Evolutionary conservation across 92 coral and sea anemone genomes (phyloP).

Genomic region (Blastomussa wellsi): DNA sequence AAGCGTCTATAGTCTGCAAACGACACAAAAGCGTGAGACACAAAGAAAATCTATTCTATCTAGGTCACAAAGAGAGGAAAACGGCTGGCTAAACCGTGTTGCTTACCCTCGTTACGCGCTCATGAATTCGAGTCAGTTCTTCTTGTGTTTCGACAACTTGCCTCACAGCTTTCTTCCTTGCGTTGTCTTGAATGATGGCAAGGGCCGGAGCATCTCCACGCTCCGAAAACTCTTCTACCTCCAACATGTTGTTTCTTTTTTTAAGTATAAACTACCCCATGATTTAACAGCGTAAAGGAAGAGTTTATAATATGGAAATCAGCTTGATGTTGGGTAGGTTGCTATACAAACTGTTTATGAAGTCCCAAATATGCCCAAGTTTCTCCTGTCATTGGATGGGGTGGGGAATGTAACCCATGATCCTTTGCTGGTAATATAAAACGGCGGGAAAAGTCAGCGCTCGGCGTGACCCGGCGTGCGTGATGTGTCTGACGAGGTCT

Average conservation of each 20-base stretch:
- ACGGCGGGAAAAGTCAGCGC: not conserved
- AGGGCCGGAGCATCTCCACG: constrained; percentile 94
- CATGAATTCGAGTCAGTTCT: constrained; percentile 77
- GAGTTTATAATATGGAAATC: constrained; percentile 24
- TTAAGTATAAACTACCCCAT: constrained; percentile 33
- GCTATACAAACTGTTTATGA: constrained; percentile 42
- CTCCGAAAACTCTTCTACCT: constrained; percentile 48
- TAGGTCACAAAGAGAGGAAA: not conserved
- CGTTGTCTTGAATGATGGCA: constrained; percentile 82
- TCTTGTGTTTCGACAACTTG: constrained; percentile 87
- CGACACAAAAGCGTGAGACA: not conserved
- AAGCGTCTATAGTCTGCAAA: constrained; percentile 87
- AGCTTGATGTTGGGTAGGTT: constrained; percentile 33
- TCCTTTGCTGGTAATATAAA: constrained; percentile 1
- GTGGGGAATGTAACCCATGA: constrained; percentile 15
- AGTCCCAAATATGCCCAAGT: not conserved
- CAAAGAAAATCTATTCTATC: not conserved
- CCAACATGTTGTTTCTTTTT: constrained; percentile 22
- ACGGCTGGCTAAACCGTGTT: not conserved
- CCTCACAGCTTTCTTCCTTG: constrained; percentile 76
- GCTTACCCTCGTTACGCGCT: constrained; percentile 85
- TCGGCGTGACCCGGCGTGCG: too few species aligned
- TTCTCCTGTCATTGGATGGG: constrained; percentile 26
- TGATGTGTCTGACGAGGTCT: too few species aligned
- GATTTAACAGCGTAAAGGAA: constrained; percentile 5